Evolutionary conservation across 2,113 vertebrate species (phyloP).

Genomic region (Caretta caretta): DNA sequence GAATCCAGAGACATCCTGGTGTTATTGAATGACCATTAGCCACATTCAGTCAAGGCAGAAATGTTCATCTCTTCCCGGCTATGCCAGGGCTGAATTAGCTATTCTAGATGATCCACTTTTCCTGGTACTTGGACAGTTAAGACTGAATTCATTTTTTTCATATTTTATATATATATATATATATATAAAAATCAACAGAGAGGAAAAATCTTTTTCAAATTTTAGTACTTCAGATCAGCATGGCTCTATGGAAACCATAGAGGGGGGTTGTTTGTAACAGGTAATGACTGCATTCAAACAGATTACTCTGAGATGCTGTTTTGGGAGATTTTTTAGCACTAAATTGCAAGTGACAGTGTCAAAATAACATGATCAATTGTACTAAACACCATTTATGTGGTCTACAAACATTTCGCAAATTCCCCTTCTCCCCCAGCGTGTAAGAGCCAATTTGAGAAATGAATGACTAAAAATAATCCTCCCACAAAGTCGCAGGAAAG

Average conservation of each 20-base stretch:
- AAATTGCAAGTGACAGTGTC: not conserved
- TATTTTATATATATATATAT: too few species aligned
- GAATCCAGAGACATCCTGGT: not conserved
- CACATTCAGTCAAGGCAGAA: not conserved
- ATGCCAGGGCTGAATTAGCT: not conserved
- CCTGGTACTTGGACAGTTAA: not conserved
- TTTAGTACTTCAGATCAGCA: not conserved
- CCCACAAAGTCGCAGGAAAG: not conserved
- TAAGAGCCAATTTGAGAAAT: not conserved
- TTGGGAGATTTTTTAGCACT: not conserved
- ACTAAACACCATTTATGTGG: not conserved
- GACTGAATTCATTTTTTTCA: not conserved
- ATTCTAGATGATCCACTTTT: not conserved
- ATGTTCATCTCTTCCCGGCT: not conserved
- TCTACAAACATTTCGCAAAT: fast-evolving
- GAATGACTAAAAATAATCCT: conserved; percentile 3
- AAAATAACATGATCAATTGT: not conserved
- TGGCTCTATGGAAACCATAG: too few species aligned
- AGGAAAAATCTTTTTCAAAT: not conserved
- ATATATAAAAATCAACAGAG: too few species aligned
- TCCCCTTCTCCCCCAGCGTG: not conserved
- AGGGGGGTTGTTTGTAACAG: not conserved
- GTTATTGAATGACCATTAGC: not conserved
- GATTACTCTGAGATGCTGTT: not conserved
- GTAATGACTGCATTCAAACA: not conserved